Evolutionary conservation across 2,113 vertebrate genomes (phyloP), one percentile per base, ranked within the genome.

Genomic region (Panurus biarmicus): DNA sequence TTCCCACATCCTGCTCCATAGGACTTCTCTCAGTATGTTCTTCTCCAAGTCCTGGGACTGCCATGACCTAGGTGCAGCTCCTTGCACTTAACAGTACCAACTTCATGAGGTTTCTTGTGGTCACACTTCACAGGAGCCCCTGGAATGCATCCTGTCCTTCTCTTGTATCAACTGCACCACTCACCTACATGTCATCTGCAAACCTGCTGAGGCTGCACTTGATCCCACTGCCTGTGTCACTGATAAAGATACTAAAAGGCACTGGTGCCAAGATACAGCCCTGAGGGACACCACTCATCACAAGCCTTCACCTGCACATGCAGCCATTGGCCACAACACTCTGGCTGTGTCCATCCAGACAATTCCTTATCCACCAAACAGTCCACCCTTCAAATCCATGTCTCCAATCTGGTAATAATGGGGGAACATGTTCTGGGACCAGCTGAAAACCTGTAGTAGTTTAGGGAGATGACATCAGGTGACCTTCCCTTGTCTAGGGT

Each of bases 191-290:
- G 10, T 19, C 28, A 12, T 23, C 60, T 84, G n/a, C 48, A 65
- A 20, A n/a, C 23, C 17, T 73, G 50, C 19, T n/a, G n/a, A n/a
- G 18, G 33, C 14, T n/a, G 14, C 40, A 8, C 48, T 38, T 38
- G n/a, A 14, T 38, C 18, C 12, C 23, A 56, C 23, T 26, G 40
- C 5, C n/a, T 33, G 12, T 33, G 11, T n/a, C 2, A 0, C 11
- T 51, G 38, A 25, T 12, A 36, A 25, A 44, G 16, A 21, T 4
- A 9, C 2, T 36, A 2, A 44, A 61, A 42, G 38, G 17, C 25
- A 31, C 25, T 4, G 0, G 20, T 29, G 7, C 48, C 38, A 36
- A 36, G 25, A 21, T 26, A 62, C 40, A 54, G 28, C 3, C 28
- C 48, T 38, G n/a, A 19, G 40, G 24, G 12, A 40, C 44, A 48